Evolutionary conservation across 92 coral and sea anemone species (phyloP).

Genomic region (Zoanthus sansibaricus): DNA sequence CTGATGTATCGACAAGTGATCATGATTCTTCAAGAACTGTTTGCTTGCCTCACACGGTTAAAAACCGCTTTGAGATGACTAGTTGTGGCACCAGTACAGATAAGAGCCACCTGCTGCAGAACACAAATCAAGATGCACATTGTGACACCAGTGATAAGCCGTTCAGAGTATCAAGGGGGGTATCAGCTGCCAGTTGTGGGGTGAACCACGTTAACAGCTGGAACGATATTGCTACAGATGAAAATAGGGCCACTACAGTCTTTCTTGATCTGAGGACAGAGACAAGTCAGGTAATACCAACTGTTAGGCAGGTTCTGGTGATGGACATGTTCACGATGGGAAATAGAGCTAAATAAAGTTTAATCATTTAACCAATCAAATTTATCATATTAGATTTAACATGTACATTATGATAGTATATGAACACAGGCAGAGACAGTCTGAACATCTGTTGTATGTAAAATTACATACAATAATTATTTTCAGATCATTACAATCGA

Average conservation of each 20-base stretch:
- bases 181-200: constrained; percentile 26
- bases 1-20: background rate
- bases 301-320: background rate
- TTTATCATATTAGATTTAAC: too few relatives aligned
- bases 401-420: too few relatives aligned
- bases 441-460: too few relatives aligned
- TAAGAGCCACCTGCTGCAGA: background rate
- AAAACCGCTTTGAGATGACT: background rate
- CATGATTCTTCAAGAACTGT: background rate
- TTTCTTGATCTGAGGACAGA: constrained; percentile 61
- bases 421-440: too few relatives aligned
- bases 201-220: constrained; percentile 8
- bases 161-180: constrained; percentile 30
- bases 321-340: too few relatives aligned
- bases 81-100: constrained; percentile 6
- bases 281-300: background rate
- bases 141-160: constrained; percentile 16
- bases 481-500: too few relatives aligned
- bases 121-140: background rate
- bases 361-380: too few relatives aligned
- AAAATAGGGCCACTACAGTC: constrained; percentile 40
- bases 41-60: background rate
- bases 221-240: constrained; percentile 30
- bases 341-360: too few relatives aligned
- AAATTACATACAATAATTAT: too few relatives aligned